These are phyloP conservation scores for Pseudonaja textilis DNA, from an alignment of 2,113 vertebrate genomes.

Conservation along the genomic window DNA sequence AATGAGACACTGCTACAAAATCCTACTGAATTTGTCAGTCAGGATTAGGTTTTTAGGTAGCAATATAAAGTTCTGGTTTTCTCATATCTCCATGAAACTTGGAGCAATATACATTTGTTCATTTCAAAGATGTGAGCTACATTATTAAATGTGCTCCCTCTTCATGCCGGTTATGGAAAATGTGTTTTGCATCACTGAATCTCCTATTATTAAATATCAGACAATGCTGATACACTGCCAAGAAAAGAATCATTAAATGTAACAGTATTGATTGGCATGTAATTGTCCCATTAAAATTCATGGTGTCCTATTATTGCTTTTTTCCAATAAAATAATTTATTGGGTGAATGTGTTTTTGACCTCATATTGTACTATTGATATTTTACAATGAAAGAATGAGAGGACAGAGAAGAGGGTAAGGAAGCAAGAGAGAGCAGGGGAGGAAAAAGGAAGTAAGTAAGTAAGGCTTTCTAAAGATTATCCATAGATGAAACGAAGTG, in stretches of 20 bases:
- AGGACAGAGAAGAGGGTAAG: background rate
- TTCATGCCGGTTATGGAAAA: constrained; percentile 7
- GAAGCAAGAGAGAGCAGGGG: background rate
- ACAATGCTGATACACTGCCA: constrained; percentile 35
- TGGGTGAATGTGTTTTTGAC: constrained; percentile 12
- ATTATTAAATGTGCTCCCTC: constrained; percentile 31
- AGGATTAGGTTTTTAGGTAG: background rate
- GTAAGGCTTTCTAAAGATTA: background rate
- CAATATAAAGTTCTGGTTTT: constrained; percentile 38
- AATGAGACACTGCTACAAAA: background rate
- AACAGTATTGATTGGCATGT: constrained; percentile 44
- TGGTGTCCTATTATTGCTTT: constrained; percentile 41
- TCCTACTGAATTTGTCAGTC: constrained; percentile 31
- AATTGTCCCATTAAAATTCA: constrained; percentile 56
- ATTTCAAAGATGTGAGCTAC: constrained; percentile 29
- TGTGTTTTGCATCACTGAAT: constrained; percentile 53
- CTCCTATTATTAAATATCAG: constrained; percentile 57
- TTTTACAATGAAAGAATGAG: background rate
- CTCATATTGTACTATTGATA: constrained; percentile 2
- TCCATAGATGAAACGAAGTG: background rate
- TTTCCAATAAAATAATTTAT: constrained; percentile 47
- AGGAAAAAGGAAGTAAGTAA: background rate
- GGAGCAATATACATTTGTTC: constrained; percentile 41
- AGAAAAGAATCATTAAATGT: constrained; percentile 49
- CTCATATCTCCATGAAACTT: constrained; percentile 27